Evolutionary conservation across 2,113 vertebrate genomes (phyloP).

Genomic region (Erythrocercus mccallii): DNA sequence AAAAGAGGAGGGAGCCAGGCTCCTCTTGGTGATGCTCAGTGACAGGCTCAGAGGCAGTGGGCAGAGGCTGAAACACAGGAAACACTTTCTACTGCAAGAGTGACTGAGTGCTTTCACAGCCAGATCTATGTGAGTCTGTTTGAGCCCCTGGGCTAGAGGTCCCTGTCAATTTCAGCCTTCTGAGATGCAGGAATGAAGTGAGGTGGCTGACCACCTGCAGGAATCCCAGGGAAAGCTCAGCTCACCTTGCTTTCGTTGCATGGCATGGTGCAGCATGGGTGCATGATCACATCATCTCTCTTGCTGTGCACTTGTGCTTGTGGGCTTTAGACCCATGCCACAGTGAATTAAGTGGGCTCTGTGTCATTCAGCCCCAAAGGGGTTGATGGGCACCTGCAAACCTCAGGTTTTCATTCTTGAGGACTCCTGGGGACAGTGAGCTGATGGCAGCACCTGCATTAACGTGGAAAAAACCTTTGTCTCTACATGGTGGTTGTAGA

Average conservation of each 20-base stretch:
- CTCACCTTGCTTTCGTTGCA: background rate
- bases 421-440: background rate
- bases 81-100: background rate
- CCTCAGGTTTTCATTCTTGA: background rate
- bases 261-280: background rate
- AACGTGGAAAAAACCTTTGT: background rate
- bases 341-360: fast-evolving
- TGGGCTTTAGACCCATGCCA: fast-evolving
- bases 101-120: background rate
- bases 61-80: background rate
- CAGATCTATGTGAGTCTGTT: background rate
- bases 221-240: background rate
- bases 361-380: fast-evolving
- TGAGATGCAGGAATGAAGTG: background rate
- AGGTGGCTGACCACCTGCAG: background rate
- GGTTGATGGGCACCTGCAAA: background rate
- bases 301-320: no score
- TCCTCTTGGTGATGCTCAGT: background rate
- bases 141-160: background rate
- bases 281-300: background rate
- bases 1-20: background rate
- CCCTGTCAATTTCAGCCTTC: background rate
- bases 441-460: background rate
- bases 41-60: background rate
- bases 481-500: fast-evolving